Base-by-base conservation (phyloP, 2,113 vertebrate species). In the Okapia johnstoni region DNA sequence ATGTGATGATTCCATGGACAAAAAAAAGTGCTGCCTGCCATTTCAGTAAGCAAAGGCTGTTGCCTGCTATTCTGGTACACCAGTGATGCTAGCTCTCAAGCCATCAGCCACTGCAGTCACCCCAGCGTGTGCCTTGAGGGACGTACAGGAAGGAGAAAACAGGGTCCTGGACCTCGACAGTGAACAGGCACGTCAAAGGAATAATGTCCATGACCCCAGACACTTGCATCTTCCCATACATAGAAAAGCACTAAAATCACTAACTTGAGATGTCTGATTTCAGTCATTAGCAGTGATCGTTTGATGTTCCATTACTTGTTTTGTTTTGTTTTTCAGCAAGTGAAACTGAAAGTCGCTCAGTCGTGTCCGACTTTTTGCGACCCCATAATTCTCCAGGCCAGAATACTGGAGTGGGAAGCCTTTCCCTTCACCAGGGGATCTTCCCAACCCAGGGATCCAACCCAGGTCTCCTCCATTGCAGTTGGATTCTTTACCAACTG, bases 91-190 rank as follows among this genome's bases (percentile, higher is more conserved):
- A 80, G 79, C 48, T 33, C 1, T 52, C 48, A 13, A 81, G 48
- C 48, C 30, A 7, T 52, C 17, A 23, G 48, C 30, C 48, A 54
- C 30, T n/a, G 30, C 50, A n/a, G 79, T 54, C 50, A n/a, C 50
- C 33, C 33, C 50, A 15, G 10, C 19, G 77, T 52, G 16, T 0
- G 0, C 77, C 30, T 6, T 21, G 30, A 13, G 17, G 50, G 33
- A 23, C 79, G 36, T 54, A 36, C 50, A 54, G 6, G 19, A 54
- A 54, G 79, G n/a, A 83, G 50, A 54, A 81, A 36, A 55, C 13
- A 84, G 80, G 21, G 36, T 55, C 23, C 80, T 83, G n/a, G n/a
- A 15, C 52, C 13, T 10, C 55, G 33, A 83, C 13, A 16, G 52
- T 40, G 55, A 40, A 55, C 21, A 55, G 9, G 52, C n/a, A 83